A percentile compares a stretch with the other conserved stretches of the same genome.
Conservation (phyloP, 1,140 invertebrate species). For the Aphelenchoides besseyi region DNA sequence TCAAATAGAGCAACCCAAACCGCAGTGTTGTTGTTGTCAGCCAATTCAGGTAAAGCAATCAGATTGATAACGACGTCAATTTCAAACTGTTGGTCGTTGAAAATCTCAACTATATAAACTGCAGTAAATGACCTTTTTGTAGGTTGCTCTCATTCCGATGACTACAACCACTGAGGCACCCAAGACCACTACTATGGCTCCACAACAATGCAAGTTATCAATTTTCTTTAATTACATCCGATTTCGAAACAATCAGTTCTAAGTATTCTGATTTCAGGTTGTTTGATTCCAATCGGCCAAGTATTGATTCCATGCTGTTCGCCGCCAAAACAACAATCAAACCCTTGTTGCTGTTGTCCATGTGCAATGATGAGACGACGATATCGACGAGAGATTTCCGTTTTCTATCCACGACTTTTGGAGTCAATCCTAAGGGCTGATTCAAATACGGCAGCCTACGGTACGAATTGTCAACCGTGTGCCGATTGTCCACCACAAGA, state of each 20-base stretch:
- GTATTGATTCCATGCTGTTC: constrained; percentile 20
- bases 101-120: not conserved
- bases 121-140: not conserved
- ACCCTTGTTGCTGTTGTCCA: constrained; percentile 25
- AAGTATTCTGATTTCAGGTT: constrained; percentile 12
- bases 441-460: not conserved
- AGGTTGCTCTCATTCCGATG: constrained; percentile 17
- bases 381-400: not conserved
- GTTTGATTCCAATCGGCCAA: constrained; percentile 24
- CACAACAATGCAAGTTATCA: constrained; percentile 16
- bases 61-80: not conserved
- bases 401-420: not conserved
- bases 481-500: not conserved
- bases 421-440: not conserved
- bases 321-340: constrained; percentile 4
- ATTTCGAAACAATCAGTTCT: not conserved
- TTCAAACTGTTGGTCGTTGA: not conserved
- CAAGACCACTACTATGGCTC: not conserved
- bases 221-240: not conserved
- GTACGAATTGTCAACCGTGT: not conserved
- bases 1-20: not conserved
- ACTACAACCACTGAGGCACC: not conserved
- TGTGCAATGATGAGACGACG: not conserved
- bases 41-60: not conserved
- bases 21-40: not conserved